Evolutionary conservation across 1,140 invertebrate species (phyloP).

Genomic region (Diabrotica undecimpunctata): DNA sequence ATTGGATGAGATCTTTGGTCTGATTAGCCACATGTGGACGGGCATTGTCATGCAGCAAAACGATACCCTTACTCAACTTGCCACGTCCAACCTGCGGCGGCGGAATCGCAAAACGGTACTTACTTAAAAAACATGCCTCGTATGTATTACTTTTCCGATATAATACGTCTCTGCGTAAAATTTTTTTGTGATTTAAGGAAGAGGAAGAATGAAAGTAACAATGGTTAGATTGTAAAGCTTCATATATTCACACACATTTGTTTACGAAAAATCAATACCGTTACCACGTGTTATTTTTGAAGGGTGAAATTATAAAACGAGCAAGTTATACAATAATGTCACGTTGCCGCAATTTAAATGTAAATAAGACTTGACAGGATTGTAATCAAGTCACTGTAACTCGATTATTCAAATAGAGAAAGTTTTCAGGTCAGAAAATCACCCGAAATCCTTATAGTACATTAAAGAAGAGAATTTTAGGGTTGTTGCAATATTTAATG

Average conservation of each 20-base stretch:
- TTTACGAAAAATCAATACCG: not conserved
- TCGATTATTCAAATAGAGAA: not conserved
- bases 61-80: no score
- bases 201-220: not conserved
- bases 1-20: no score
- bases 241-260: not conserved
- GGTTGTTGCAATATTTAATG: no score
- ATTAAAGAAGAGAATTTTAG: no score
- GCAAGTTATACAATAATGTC: constrained; percentile 2
- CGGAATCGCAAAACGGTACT: no score
- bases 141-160: not conserved
- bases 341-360: constrained; percentile 7
- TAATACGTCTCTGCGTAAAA: not conserved
- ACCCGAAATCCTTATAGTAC: no score
- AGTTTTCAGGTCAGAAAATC: no score
- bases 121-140: no score
- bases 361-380: not conserved
- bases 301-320: not conserved
- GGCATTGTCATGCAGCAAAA: no score
- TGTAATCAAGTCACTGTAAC: constrained; percentile 3
- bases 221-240: not conserved
- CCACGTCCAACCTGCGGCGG: no score
- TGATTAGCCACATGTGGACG: no score
- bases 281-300: not conserved
- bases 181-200: not conserved